Base-by-base conservation (phyloP, 2,113 vertebrate genomes). In the Trichomycterus rosablanca region DNA sequence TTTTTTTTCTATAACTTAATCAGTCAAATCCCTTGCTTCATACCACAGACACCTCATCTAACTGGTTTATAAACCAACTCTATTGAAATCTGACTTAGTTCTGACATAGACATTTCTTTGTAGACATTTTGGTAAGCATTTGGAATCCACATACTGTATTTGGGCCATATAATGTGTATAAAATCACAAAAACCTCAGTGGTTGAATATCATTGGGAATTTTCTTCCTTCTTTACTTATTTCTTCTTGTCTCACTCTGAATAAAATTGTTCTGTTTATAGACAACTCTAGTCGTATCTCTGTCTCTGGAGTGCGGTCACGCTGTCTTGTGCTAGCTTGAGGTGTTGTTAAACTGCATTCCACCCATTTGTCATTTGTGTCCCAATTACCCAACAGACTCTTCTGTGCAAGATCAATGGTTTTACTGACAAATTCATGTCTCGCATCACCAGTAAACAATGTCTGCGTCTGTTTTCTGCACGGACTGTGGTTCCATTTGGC, bases 381-480 rank as follows among this genome's bases (percentile, higher is more conserved):
- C 50, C 71, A 46, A 63, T 67, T 67, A 67, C 67, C 56, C 58
- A 49, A 45, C 58, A 58, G 43, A 32, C 58, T 50, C 37, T 53
- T 19, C 48, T 40, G 24, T 20, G n/a, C 45, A 59, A 59, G 52
- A 70, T 67, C 22, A 53, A 32, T 68, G 42, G 42, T 59, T 74
- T 74, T 63, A 52, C 42, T 26, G 48, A 66, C 67, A 63, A 74
- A n/a, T n/a, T 68, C 44, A 18, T 59, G 57, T 26, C 3, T 66
- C 58, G 2, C 52, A 34, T 48, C 28, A 52, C 23, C 10, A n/a
- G 16, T 18, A 28, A 59, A 64, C 51, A 60, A 61, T 61, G 50
- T 18, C n/a, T 10, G 15, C 4, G 8, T 50, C n/a, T n/a, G 32
- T 30, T 49, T 52, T 61, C 16, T 5, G 28, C 30, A 18, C 43